Evolutionary conservation across 92 coral and sea anemone genomes (phyloP).

Genomic region (Zoanthus gigantus): DNA sequence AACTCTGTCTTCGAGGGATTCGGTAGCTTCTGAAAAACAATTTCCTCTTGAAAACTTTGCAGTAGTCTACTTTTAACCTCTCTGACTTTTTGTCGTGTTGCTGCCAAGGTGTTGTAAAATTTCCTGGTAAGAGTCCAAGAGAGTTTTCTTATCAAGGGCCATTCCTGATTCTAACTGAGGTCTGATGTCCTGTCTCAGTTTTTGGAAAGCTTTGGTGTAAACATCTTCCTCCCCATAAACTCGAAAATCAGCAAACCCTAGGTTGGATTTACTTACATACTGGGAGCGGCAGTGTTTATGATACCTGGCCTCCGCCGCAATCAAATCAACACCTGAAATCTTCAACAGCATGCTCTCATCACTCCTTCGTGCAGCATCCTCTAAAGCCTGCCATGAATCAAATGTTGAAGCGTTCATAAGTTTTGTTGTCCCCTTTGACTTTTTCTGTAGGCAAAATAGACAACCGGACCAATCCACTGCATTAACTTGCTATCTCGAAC

Average conservation of each 20-base stretch:
- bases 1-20: constrained; percentile 73
- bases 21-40: constrained; percentile 70
- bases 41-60: constrained; percentile 46
- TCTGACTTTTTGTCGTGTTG: background rate
- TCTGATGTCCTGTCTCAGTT: background rate
- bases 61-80: constrained; percentile 58
- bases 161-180: background rate
- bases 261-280: background rate
- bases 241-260: background rate
- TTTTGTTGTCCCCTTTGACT: background rate
- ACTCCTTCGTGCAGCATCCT: background rate
- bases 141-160: background rate
- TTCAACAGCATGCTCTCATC: background rate
- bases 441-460: constrained; percentile 45
- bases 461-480: constrained; percentile 49
- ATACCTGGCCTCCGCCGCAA: background rate
- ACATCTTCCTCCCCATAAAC: background rate
- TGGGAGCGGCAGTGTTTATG: background rate
- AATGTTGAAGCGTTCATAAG: background rate
- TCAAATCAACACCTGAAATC: background rate
- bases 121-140: background rate
- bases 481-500: constrained; percentile 15
- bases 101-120: background rate
- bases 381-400: background rate
- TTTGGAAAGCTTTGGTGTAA: background rate